Evolutionary conservation across 2,797 vertebrate genomes (phyloP).

Genomic region (Anolis apletophallus): DNA sequence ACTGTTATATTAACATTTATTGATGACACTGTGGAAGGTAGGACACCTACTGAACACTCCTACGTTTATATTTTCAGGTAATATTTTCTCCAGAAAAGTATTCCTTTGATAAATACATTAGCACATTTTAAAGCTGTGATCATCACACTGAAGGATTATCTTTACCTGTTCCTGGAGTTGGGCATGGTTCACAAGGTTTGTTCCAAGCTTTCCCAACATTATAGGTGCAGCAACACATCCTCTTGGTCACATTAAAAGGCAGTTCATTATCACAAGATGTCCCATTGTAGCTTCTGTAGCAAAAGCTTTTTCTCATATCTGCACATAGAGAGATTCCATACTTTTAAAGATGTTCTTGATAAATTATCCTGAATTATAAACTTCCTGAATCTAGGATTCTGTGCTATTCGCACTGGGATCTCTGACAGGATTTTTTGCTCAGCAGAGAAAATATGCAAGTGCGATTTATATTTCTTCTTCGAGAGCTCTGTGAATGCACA

Average conservation of each 20-base stretch:
- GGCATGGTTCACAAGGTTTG: slow-evolving; percentile 84
- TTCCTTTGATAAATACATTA: not conserved
- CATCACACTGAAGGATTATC: not conserved
- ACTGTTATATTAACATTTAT: not conserved
- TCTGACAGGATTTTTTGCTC: not conserved
- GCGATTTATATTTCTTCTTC: not conserved
- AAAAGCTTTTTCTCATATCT: slow-evolving; percentile 89
- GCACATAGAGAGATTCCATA: slow-evolving; percentile 33
- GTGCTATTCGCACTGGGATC: not conserved
- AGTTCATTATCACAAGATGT: slow-evolving; percentile 85
- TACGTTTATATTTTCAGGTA: not conserved
- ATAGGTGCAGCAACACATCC: slow-evolving; percentile 87
- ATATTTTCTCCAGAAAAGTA: not conserved
- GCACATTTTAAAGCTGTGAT: not conserved
- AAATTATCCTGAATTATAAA: not conserved
- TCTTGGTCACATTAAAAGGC: slow-evolving; percentile 84
- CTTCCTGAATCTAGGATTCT: not conserved
- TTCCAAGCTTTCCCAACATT: slow-evolving; percentile 90
- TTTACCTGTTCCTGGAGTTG: slow-evolving; percentile 82
- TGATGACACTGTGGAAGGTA: not conserved
- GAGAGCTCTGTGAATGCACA: no score
- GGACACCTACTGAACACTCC: not conserved
- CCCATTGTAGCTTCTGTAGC: slow-evolving; percentile 85
- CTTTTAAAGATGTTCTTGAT: not conserved
- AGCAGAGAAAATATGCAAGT: not conserved